Evolutionary conservation across 2,797 vertebrate genomes (phyloP), one percentile per base, ranked within the genome.

Genomic region (Pyrocephalus nanus): DNA sequence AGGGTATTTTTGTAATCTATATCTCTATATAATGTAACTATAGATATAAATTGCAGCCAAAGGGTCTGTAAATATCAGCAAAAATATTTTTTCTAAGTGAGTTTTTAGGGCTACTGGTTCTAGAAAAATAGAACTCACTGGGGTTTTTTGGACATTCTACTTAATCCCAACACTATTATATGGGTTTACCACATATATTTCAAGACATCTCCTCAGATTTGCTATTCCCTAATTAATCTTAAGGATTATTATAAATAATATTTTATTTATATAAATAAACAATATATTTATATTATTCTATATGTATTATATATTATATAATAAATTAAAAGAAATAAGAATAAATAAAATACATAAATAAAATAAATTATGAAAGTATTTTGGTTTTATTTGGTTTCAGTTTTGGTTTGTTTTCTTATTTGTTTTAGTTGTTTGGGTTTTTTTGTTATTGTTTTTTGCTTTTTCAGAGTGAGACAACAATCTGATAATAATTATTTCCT

Each of bases 351-450:
- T 16, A 50, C 26, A 50, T 51, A 51, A 27, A 51, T 27, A 50
- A 51, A 29, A 29, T 17, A 51, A 51, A 51, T 29, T 27, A 27
- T 29, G 17, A 18, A 50, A 51, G 14, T 18, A 29, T 51, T 51
- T 51, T 18, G 27, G 27, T 29, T 51, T 51, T 17, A 16, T 27
- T 51, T 27, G 27, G 27, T 23, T 67, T 32, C 9, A 13, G 4
- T 0, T 0, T 26, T 10, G 4, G 0, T 0, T 14, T 2, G 36
- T 8, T 60, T 60, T 36, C 11, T 60, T 60, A 36, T 40, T 12
- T 38, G 26, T 20, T 60, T 61, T 38, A 18, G 20, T 7, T 6
- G 26, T 16, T 58, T n/a, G 32, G 15, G 12, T 6, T 40, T 42
- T 6, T 36, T 36, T 25, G 22, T 25, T 36, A 5, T 61, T n/a